phyloP scores from a whole-genome alignment of 2,113 vertebrate species.

The Cranoglanis bouderius region DNA sequence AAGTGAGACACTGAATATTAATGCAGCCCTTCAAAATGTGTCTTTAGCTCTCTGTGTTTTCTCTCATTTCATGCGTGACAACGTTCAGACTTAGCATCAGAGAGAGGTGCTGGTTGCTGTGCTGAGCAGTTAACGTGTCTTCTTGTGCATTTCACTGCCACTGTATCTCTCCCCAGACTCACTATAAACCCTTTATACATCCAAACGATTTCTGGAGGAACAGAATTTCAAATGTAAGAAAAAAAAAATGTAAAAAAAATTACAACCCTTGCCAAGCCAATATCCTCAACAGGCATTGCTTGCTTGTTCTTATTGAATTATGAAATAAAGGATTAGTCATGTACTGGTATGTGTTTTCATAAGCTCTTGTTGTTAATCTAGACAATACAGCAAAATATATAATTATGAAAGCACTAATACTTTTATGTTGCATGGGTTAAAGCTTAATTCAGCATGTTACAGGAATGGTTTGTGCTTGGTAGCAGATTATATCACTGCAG shows the following conservation, averaged over 20 bases:
- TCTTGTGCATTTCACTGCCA: not conserved
- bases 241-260: no score
- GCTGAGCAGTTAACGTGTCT: conserved; percentile 2
- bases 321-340: conserved; percentile 1
- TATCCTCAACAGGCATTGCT: not conserved
- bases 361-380: not conserved
- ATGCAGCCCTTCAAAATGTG: not conserved
- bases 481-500: not conserved
- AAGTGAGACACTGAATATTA: conserved; percentile 33
- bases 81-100: conserved; percentile 4
- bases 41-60: not conserved
- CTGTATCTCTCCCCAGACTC: not conserved
- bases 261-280: not conserved
- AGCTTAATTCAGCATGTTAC: not conserved
- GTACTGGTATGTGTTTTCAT: not conserved
- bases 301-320: not conserved
- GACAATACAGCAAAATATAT: not conserved
- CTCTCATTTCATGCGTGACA: conserved; percentile 25
- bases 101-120: conserved; percentile 1
- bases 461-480: not conserved
- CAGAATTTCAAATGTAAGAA: not conserved
- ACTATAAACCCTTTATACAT: not conserved
- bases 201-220: not conserved
- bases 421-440: not conserved
- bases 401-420: not conserved